Conservation (phyloP, 2,888 invertebrate genomes). For the Diarsia brunnea region DNA sequence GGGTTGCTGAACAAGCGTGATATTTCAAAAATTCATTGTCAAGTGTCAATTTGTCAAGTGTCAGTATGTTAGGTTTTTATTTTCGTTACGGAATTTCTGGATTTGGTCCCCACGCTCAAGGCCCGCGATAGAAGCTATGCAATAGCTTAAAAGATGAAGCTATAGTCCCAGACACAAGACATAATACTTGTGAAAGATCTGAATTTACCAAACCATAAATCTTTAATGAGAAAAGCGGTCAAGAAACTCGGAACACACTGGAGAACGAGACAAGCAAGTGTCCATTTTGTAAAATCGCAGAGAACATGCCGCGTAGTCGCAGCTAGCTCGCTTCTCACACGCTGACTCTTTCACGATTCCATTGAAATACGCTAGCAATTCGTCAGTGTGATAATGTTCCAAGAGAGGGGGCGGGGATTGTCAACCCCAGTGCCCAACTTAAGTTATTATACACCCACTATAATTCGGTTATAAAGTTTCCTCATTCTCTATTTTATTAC, state of each 20-base stretch:
- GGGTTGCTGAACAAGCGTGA: no score
- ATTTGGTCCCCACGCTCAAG: no score
- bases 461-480: slow-evolving; percentile 38
- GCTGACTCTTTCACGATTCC: background rate
- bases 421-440: slow-evolving; percentile 39
- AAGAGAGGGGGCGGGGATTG: background rate
- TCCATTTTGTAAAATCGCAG: background rate
- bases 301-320: background rate
- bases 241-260: background rate
- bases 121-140: no score
- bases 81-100: no score
- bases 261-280: background rate
- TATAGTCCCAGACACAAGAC: background rate
- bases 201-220: background rate
- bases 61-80: no score
- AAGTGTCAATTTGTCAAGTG: no score
- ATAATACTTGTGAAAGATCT: background rate
- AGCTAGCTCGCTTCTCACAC: background rate
- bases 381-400: background rate
- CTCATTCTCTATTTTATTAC: slow-evolving; percentile 50
- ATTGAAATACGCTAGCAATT: background rate
- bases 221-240: background rate
- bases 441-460: slow-evolving; percentile 33
- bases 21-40: no score
- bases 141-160: no score